Evolutionary conservation across 1,140 invertebrate species (phyloP).

Genomic region (Nephotettix cincticeps): DNA sequence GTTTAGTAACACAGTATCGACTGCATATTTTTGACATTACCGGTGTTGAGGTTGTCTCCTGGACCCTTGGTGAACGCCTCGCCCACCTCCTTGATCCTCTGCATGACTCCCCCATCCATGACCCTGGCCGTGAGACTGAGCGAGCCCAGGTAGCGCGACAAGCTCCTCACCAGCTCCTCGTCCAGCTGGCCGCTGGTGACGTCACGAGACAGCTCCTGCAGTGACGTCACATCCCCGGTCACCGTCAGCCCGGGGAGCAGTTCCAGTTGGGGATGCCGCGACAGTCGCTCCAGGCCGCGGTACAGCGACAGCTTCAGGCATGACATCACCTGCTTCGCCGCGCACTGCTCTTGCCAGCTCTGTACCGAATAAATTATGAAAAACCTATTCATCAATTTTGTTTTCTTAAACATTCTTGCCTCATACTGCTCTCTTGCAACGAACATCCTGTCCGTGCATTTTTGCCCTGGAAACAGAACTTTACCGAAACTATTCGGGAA

Average conservation of each 20-base stretch:
- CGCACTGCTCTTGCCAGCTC: background rate
- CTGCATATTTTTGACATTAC: background rate
- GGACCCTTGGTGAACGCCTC: background rate
- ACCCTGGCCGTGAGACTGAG: slow-evolving; percentile 71
- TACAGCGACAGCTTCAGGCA: background rate
- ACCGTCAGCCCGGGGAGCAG: background rate
- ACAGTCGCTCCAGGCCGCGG: background rate
- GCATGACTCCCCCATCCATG: slow-evolving; percentile 60
- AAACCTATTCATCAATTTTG: too few relatives aligned
- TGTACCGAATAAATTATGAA: too few relatives aligned
- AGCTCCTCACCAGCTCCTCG: slow-evolving; percentile 26
- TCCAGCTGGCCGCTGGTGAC: slow-evolving; percentile 25
- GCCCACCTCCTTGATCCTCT: slow-evolving; percentile 48
- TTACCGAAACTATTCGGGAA: too few relatives aligned
- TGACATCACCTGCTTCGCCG: background rate
- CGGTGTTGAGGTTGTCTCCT: background rate
- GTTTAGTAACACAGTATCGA: too few relatives aligned
- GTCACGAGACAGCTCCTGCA: background rate
- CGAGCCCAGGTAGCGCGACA: slow-evolving; percentile 67
- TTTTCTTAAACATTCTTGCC: too few relatives aligned
- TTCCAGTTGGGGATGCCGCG: background rate
- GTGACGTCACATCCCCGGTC: background rate
- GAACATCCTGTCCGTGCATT: too few relatives aligned
- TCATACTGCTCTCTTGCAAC: too few relatives aligned
- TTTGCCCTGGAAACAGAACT: too few relatives aligned